Conservation (phyloP, 2,113 vertebrate genomes). For the Lepisosteus oculatus region DNA sequence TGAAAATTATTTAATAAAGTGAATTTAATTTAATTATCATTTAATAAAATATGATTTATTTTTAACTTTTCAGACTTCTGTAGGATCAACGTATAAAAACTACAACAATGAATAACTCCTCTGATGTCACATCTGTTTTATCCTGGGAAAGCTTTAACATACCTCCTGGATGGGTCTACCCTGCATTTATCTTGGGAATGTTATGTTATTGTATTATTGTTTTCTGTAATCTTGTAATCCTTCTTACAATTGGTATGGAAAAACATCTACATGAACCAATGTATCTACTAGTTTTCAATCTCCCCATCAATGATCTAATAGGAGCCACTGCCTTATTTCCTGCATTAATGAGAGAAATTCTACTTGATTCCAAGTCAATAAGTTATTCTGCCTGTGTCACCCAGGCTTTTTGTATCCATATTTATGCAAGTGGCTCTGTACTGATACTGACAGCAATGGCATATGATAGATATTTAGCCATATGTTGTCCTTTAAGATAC, state of each 20-base stretch:
- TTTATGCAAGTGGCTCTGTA: constrained; percentile 48
- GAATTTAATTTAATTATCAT: too few relatives aligned
- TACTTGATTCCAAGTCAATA: constrained; percentile 41
- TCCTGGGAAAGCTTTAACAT: constrained; percentile 34
- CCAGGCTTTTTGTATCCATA: constrained; percentile 66
- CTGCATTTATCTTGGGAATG: constrained; percentile 39
- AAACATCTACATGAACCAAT: constrained; percentile 53
- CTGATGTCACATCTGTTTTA: constrained; percentile 16
- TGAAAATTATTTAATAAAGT: too few relatives aligned
- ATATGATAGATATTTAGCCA: constrained; percentile 67
- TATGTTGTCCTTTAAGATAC: constrained; percentile 63
- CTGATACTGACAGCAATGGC: constrained; percentile 59
- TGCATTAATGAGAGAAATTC: constrained; percentile 45
- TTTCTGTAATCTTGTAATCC: constrained; percentile 41
- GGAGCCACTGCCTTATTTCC: constrained; percentile 52
- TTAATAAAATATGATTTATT: too few relatives aligned
- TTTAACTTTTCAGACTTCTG: too few relatives aligned
- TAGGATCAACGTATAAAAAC: too few relatives aligned
- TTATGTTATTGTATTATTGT: constrained; percentile 41
- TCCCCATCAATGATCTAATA: constrained; percentile 51
- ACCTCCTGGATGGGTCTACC: constrained; percentile 29
- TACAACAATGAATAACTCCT: constrained; percentile 25
- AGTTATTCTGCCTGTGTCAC: constrained; percentile 46
- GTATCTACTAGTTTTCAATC: constrained; percentile 53
- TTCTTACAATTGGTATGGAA: constrained; percentile 38